These are phyloP conservation scores for Sicus ferrugineus DNA, from an alignment of 2,888 invertebrate genomes.

Conservation along the genomic window DNA sequence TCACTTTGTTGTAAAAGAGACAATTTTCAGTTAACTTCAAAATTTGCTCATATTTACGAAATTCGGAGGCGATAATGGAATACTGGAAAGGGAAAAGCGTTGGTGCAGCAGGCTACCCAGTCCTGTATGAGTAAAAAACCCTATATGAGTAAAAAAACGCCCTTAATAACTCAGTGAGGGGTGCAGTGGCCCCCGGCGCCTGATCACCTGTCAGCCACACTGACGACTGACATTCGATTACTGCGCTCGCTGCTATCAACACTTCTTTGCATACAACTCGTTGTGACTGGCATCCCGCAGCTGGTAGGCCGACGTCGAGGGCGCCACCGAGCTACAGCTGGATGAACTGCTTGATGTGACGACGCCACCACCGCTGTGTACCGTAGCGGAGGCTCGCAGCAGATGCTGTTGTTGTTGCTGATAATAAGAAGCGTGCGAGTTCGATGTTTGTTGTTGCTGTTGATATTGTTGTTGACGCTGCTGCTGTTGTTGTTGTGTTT, in stretches of 20 bases:
- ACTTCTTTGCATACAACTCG: slow-evolving; percentile 42
- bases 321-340: slow-evolving; percentile 43
- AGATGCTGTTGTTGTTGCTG: slow-evolving; percentile 50
- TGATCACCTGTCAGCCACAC: no score
- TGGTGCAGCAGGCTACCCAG: no score
- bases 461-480: slow-evolving; percentile 49
- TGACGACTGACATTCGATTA: not conserved
- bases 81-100: no score
- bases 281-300: slow-evolving; percentile 37
- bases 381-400: slow-evolving; percentile 42
- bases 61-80: no score
- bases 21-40: no score
- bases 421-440: slow-evolving; percentile 44
- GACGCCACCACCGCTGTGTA: slow-evolving; percentile 39
- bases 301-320: slow-evolving; percentile 41
- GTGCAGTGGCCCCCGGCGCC: no score
- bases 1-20: no score
- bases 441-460: slow-evolving; percentile 42
- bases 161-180: no score
- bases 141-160: no score
- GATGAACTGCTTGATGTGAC: slow-evolving; percentile 44
- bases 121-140: no score
- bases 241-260: slow-evolving; percentile 32
- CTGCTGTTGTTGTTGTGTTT: slow-evolving; percentile 45
- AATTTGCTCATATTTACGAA: no score